A percentile compares a stretch with the other conserved stretches of the same genome.
These are phyloP conservation scores for Drosophila setosimentum DNA, from an alignment of 2,888 invertebrate species.

Conservation along the genomic window DNA sequence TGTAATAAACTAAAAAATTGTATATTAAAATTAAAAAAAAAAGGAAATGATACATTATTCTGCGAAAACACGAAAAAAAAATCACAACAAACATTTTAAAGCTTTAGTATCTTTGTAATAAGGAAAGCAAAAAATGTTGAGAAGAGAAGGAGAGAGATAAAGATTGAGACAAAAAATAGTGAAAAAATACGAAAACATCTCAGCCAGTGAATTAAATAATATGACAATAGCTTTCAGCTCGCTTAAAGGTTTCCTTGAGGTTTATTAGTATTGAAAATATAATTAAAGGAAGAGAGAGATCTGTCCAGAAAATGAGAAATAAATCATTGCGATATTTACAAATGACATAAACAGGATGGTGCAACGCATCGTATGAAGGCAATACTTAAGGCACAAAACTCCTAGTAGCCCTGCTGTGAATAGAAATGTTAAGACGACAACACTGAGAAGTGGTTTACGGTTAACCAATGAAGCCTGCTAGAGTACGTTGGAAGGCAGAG, in stretches of 20 bases:
- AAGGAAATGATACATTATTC: fast-evolving
- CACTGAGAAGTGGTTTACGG: not conserved
- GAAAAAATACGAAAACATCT: not conserved
- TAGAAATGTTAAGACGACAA: not conserved
- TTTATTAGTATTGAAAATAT: not conserved
- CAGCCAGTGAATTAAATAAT: not conserved
- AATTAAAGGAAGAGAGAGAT: not conserved
- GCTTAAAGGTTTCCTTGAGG: not conserved
- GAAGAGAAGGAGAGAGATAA: fast-evolving
- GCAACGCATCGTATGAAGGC: not conserved
- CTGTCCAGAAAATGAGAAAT: fast-evolving
- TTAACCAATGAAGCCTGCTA: not conserved
- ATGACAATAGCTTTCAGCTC: not conserved
- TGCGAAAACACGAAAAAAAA: not conserved
- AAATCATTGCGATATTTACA: fast-evolving
- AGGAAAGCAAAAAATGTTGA: not conserved
- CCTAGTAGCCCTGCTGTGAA: fast-evolving
- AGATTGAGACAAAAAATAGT: not conserved
- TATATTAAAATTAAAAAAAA: not conserved
- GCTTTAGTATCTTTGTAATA: not conserved
- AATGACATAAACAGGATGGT: not conserved
- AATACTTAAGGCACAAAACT: not conserved
- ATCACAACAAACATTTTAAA: not conserved
- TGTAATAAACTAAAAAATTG: not conserved
- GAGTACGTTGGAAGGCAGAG: not conserved